These are phyloP conservation scores for Acheta domesticus DNA, from an alignment of 2,888 invertebrate species.

Conservation along the genomic window DNA sequence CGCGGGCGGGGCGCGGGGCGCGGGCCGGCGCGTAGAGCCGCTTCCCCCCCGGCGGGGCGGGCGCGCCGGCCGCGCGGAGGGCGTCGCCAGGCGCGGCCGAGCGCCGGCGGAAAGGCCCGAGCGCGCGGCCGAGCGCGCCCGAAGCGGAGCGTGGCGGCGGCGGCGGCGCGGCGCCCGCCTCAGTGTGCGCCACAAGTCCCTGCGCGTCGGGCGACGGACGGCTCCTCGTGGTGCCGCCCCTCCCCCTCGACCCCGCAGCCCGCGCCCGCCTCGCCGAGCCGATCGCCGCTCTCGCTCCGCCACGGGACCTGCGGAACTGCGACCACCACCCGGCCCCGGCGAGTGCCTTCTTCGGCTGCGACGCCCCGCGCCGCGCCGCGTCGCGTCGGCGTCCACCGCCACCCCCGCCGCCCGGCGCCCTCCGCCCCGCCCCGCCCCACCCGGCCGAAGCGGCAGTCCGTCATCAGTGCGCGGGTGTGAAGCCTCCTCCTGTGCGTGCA, in stretches of 20 bases:
- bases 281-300: background rate
- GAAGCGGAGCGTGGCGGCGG: background rate
- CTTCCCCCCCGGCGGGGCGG: slow-evolving; percentile 31
- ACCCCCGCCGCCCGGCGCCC: background rate
- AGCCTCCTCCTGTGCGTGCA: background rate
- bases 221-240: background rate
- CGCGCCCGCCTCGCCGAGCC: background rate
- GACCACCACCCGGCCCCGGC: too few relatives aligned
- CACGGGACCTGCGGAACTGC: too few relatives aligned
- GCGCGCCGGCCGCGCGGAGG: slow-evolving; percentile 18
- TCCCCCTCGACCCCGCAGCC: background rate
- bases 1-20: background rate
- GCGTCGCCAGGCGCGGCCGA: slow-evolving; percentile 26
- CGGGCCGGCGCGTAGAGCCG: slow-evolving; percentile 12
- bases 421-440: background rate
- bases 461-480: background rate
- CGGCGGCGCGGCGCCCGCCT: background rate
- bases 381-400: background rate
- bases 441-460: background rate
- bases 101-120: slow-evolving; percentile 1
- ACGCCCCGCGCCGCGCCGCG: too few relatives aligned
- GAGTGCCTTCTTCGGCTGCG: background rate
- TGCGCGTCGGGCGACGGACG: background rate
- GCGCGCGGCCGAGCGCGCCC: background rate
- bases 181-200: slow-evolving; percentile 26